Percentiles rank a stretch among this genome's conserved stretches.
These are phyloP conservation scores for Drosophila littoralis DNA, from an alignment of 1,140 invertebrate species.

Conservation along the genomic window DNA sequence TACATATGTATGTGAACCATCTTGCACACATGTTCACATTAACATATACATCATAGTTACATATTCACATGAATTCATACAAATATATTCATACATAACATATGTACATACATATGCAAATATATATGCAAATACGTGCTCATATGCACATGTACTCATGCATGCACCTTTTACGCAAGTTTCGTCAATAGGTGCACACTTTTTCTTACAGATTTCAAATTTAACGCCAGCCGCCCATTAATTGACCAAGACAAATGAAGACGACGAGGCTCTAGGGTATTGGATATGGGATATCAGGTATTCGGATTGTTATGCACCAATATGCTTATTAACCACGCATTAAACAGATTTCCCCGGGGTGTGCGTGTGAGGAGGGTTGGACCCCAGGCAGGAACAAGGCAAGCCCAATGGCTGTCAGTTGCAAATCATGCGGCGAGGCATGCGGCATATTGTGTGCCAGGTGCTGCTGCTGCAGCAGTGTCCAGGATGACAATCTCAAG, in stretches of 20 bases:
- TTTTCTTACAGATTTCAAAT: not conserved
- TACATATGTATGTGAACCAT: too few species aligned
- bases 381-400: slow-evolving; percentile 1
- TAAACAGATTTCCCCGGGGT: slow-evolving; percentile 34
- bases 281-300: not conserved
- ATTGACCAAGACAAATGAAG: not conserved
- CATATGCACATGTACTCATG: too few species aligned
- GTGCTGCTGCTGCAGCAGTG: slow-evolving; percentile 3
- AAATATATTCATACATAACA: too few species aligned
- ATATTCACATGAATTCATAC: too few species aligned
- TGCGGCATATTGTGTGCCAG: slow-evolving; percentile 6
- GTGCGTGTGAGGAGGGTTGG: not conserved
- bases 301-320: slow-evolving; percentile 2
- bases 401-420: slow-evolving; percentile 17
- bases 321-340: slow-evolving; percentile 20
- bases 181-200: too few species aligned
- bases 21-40: too few species aligned
- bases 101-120: too few species aligned
- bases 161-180: too few species aligned
- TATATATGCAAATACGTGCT: too few species aligned
- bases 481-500: not conserved
- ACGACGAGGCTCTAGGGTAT: too few species aligned
- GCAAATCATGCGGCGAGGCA: slow-evolving; percentile 1
- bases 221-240: too few species aligned
- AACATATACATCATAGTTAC: too few species aligned